Evolutionary conservation across 2,113 vertebrate species (phyloP).

Genomic region (Ciconia maguari): DNA sequence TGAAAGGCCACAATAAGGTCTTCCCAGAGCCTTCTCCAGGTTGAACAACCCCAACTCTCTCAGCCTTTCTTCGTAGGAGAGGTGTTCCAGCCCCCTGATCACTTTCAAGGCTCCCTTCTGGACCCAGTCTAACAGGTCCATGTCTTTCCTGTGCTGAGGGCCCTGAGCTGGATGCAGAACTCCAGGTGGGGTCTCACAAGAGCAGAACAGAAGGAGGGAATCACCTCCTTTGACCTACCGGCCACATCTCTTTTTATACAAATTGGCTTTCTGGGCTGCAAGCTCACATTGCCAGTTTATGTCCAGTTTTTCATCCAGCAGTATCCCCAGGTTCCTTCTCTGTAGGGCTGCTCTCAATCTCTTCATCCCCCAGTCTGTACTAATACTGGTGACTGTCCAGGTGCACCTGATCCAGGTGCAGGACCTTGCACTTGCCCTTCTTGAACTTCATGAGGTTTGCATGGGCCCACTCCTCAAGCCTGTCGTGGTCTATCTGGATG

Average conservation of each 20-base stretch:
- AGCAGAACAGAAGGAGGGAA: background rate
- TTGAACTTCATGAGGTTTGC: background rate
- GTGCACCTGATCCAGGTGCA: background rate
- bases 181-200: background rate
- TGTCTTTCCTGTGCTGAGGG: background rate
- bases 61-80: background rate
- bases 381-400: background rate
- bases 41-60: background rate
- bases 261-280: background rate
- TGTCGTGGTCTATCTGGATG: background rate
- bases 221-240: background rate
- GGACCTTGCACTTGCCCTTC: background rate
- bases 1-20: background rate
- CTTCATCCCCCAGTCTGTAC: background rate
- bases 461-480: background rate
- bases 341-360: background rate
- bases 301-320: background rate
- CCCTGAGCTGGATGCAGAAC: background rate
- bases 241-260: background rate
- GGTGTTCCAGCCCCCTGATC: background rate
- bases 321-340: background rate
- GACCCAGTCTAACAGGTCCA: fast-evolving
- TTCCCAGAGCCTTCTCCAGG: background rate
- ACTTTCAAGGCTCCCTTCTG: background rate
- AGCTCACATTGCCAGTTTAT: background rate